Evolutionary conservation across 2,797 vertebrate genomes (phyloP).

Genomic region (Sebastes glaucus): DNA sequence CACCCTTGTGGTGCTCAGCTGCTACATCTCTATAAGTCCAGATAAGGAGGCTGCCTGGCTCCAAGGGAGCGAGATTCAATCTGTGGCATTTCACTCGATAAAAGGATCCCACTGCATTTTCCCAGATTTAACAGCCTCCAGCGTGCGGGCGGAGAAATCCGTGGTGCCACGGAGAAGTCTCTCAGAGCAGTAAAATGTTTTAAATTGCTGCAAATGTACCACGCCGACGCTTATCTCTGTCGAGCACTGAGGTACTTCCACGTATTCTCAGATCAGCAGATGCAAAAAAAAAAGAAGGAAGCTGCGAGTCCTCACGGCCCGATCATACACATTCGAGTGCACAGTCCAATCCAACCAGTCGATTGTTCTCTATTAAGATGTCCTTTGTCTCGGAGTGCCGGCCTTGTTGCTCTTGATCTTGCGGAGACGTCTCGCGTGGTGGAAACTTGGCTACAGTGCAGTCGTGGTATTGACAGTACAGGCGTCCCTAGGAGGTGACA

Average conservation of each 20-base stretch:
- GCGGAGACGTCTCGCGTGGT: constrained; percentile 37
- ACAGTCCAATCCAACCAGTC: constrained; percentile 28
- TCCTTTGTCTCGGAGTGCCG: constrained; percentile 51
- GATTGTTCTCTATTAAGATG: constrained; percentile 66
- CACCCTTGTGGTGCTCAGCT: constrained; percentile 78
- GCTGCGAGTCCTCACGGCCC: not conserved
- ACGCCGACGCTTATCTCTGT: constrained; percentile 32
- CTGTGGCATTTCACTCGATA: constrained; percentile 69
- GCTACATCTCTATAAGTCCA: constrained; percentile 70
- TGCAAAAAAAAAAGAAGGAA: not conserved
- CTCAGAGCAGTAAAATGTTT: constrained; percentile 34
- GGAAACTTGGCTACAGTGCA: constrained; percentile 49
- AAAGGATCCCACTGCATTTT: constrained; percentile 48
- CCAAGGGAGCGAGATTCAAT: constrained; percentile 63
- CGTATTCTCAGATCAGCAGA: constrained; percentile 26
- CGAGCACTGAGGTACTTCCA: constrained; percentile 11
- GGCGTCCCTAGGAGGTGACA: constrained; percentile 71
- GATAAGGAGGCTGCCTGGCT: constrained; percentile 64
- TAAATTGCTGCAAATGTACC: constrained; percentile 49
- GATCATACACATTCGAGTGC: not conserved
- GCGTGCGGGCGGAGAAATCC: constrained; percentile 11
- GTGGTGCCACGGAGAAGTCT: constrained; percentile 5
- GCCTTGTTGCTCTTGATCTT: constrained; percentile 50
- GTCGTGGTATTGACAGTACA: constrained; percentile 57
- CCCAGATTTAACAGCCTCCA: constrained; percentile 34